phyloP scores from a whole-genome alignment of 2,113 vertebrate genomes.

The Alouatta palliata region DNA sequence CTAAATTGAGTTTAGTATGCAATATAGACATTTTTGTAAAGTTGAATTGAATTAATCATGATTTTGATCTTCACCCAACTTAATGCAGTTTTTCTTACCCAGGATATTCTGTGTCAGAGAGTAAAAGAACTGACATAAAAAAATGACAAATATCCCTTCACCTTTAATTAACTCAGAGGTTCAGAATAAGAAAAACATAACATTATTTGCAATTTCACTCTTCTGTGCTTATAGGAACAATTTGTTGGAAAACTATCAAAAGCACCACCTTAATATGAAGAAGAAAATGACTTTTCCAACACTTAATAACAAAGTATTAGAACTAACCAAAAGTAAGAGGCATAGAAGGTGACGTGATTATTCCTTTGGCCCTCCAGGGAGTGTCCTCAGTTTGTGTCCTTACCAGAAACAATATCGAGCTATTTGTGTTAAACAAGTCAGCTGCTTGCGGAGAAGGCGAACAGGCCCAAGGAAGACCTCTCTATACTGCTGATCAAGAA shows the following conservation, averaged over 20 bases:
- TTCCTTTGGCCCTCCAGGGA: constrained; percentile 23
- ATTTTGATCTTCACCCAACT: constrained; percentile 31
- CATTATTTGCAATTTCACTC: constrained; percentile 44
- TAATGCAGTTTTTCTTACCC: not conserved
- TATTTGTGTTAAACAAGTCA: constrained; percentile 57
- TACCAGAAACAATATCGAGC: constrained; percentile 55
- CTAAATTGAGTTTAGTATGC: not conserved
- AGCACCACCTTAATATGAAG: constrained; percentile 49
- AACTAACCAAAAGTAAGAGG: constrained; percentile 55
- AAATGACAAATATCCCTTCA: not conserved
- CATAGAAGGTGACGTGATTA: constrained; percentile 52
- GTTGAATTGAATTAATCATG: not conserved
- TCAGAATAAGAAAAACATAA: constrained; percentile 49
- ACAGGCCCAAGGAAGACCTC: constrained; percentile 32
- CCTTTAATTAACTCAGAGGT: constrained; percentile 43
- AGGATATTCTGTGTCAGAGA: not conserved
- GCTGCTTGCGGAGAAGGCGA: constrained; percentile 23
- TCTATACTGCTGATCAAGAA: constrained; percentile 1
- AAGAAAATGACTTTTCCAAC: constrained; percentile 67
- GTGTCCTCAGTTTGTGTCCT: constrained; percentile 10
- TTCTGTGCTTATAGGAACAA: constrained; percentile 45
- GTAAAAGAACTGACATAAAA: not conserved
- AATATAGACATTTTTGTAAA: constrained; percentile 1
- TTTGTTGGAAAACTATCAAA: constrained; percentile 56
- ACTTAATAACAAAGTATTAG: constrained; percentile 50